Base-by-base conservation (phyloP, 2,888 invertebrate species). In the Schizaphis graminum region DNA sequence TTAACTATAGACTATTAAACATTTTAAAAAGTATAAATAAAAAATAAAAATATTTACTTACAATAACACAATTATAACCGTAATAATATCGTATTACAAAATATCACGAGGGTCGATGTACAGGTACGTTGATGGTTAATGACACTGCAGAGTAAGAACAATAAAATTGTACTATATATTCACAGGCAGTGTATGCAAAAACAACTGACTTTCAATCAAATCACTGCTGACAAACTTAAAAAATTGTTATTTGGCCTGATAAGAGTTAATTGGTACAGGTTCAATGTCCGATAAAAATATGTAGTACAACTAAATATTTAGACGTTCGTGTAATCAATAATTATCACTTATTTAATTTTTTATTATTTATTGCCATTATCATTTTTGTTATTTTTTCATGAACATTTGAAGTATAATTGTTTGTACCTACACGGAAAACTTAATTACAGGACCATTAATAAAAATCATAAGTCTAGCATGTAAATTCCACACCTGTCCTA, bases 161-260 rank as follows among this genome's bases (percentile, higher is more conserved):
- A n/a, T n/a, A n/a, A n/a, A n/a, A 77, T 35, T 77, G 2, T 35
- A 21, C 21, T 67, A 35, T 28, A 53, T 11, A 44, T 41, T 44
- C 26, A 28, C 56, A 16, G 3, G 4, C 41, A 11, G 56, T 10
- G 56, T 26, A 89, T 24, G 57, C 28, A n/a, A 90, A 57, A n/a
- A 90, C 90, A 90, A 90, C 67, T 90, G 47, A 90, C 61, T 67
- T 44, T n/a, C 13, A 11, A 24, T 61, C 44, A 10, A 47, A 44
- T 49, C 47, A n/a, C 47, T 47, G 21, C 61, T 90, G 67, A 90
- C 35, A 67, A 49, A 90, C 21, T 67, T 11, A 47, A 67, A 90
- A 67, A 49, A 67, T 26, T 10, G n/a, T n/a, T 90, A 49, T 90
- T 67, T n/a, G 47, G 35, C 4, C n/a, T 10, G 47, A 89, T 89